Base-by-base conservation (phyloP, 2,888 invertebrate genomes). In the Himalopsyche anomala region DNA sequence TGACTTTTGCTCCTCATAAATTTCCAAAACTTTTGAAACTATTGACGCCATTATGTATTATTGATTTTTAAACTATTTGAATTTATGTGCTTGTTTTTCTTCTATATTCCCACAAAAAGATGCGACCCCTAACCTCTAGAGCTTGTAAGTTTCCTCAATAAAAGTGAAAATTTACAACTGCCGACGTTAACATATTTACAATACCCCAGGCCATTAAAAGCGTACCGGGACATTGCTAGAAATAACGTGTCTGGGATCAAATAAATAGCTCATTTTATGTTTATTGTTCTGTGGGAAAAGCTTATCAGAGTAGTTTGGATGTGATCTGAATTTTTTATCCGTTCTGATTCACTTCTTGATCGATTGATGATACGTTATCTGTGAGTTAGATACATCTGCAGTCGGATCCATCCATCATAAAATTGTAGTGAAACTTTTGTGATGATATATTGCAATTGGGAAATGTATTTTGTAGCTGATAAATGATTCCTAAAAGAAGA, bases 121-220 rank as follows among this genome's bases (percentile, higher is more conserved):
- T 79, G 38, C 80, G 83, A 86, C 86, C 86, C 80, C 42, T 81
- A 62, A 82, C 86, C 86, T 38, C 28, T 12, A 80, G 56, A 51
- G 38, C 69, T 74, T 38, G 84, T 80, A 51, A 83, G 84, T 83
- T 86, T 86, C 86, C 86, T 86, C 86, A 69, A 86, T 86, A 86
- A 86, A 86, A 86, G 86, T 86, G 86, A 86, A 86, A 86, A 86
- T 86, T 83, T 86, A 86, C 83, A 83, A 84, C 80, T 56, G 80
- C 86, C 54, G 84, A 69, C 86, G 36, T 38, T 74, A 74, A 74
- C 74, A 74, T 74, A 74, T 74, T 74, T 85, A 85, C 83, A 83
- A 81, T 54, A 55, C 36, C 85, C 17, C 38, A 17, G 40, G 80
- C 80, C 55, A 83, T 85, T 85, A 85, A 83, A 83, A 83, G 55